Evolutionary conservation across 2,113 vertebrate genomes (phyloP), one percentile per base, ranked within the genome.

Genomic region (Vimba vimba): DNA sequence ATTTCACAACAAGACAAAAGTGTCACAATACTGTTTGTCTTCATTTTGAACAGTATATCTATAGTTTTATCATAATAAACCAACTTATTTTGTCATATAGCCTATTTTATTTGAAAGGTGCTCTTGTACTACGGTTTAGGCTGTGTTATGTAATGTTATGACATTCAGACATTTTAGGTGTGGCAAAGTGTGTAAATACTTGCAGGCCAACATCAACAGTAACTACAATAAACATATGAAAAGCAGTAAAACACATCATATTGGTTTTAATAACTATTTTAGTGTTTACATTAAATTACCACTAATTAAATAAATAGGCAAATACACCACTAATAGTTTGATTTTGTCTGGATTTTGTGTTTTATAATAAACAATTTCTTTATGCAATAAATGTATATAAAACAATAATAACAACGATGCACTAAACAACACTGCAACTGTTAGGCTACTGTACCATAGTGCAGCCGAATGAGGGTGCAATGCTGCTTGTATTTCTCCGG

Each of bases 391-490:
- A 13, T 17, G 21, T 43, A 21, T n/a, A 8, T 39, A n/a, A n/a
- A 60, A 79, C 36, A n/a, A 79, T 59, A 7, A 39, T 6, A 60
- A 60, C 5, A 36, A 71, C 77, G 3, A 11, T 15, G 39, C 74
- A 77, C 11, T 47, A 43, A 73, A 36, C 85, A 64, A n/a, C 13
- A 45, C n/a, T 64, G 13, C 4, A 47, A 47, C 43, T n/a, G n/a
- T n/a, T n/a, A n/a, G n/a, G n/a, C n/a, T n/a, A n/a, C n/a, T 55
- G 43, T 15, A 33, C 39, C 45, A 30, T 12, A 21, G 7, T 13
- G 79, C 60, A 66, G 50, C 75, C 45, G 45, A 50, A 45, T 52
- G 79, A 52, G 80, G 45, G 62, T 47, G 80, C 80, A 36, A 1
- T 60, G n/a, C 23, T 10, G 15, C 52, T 77, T 21, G 55, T 21